Base-by-base conservation (phyloP, 2,888 invertebrate species). In the Yponomeuta sedellus region DNA sequence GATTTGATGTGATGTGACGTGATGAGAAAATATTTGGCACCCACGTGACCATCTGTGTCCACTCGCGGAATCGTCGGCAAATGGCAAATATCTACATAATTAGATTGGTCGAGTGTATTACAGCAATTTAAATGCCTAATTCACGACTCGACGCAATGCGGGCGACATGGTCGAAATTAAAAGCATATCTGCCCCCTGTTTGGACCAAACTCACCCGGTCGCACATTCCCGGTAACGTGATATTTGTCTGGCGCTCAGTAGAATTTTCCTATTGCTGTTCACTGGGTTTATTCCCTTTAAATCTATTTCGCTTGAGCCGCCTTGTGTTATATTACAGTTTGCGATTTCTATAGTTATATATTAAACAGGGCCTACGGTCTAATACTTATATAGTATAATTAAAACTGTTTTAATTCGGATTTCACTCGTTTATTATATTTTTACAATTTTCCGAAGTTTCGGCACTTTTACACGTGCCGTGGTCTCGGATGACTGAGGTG, bases 91-190 rank as follows among this genome's bases (percentile, higher is more conserved):
- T 16, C 20, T 16, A 61, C 6, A 8, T 19, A 61, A 22, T 16
- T 61, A 34, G 34, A 34, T 34, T 3, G 34, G 34, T 34, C 34
- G 34, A 34, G 34, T 34, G 34, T 34, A 34, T 34, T 34, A 34
- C 34, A 34, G 34, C 34, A 34, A 34, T 34, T 34, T 34, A 34
- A 52, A 52, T 52, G 44, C 44, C 44, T 56, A 25, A 65, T 67
- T 52, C 34, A 66, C 64, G 64, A 67, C 66, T 69, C 67, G 69
- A 40, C 68, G 64, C 63, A 62, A 68, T 68, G 67, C 67, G 68
- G 68, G 69, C 40, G 34, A 44, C 69, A 70, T 68, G 69, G 69
- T 67, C 67, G 69, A 69, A 65, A 70, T 70, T 70, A 70, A 69
- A 70, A 70, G 67, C 67, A 64, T 61, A 66, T 63, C 62, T 20